Evolutionary conservation across 1,140 invertebrate genomes (phyloP), one percentile per base, ranked within the genome.

Genomic region (Piezodorus guildinii): DNA sequence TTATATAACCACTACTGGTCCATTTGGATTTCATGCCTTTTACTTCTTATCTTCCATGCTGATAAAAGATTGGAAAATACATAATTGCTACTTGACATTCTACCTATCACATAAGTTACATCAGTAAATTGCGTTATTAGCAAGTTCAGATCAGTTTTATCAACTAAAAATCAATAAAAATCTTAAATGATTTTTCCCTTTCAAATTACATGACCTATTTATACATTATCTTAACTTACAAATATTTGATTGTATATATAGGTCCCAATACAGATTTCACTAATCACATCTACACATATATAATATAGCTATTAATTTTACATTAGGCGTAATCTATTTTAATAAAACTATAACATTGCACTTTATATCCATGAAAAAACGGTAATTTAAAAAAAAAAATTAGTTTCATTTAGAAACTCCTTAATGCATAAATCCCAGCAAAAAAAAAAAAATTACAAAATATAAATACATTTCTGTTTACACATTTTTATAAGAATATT

Each of bases 221-320:
- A 17, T 60, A 34, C 59, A 39, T 39, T 21, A 19, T 19, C 23
- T 49, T 63, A 34, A 54, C 23, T 52, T 63, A 63, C n/a, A 63
- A 63, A 52, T 63, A 63, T 15, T 19, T 63, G 62, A 63, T 63
- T 63, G 62, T 63, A 43, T 43, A 63, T 54, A 63, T n/a, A 63
- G 25, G 51, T 49, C 45, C 51, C 62, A 49, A 49, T 52, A 63
- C 51, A 63, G 45, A 63, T 45, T 63, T 54, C 12, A 30, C 62
- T 63, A 63, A 63, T 30, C 62, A 63, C 25, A 25, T 52, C 62
- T 63, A 63, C 62, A 52, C 62, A 54, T 63, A 54, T 49, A 54
- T 30, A 3, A 21, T 43, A 23, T 19, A 45, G 45, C 59, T 43
- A 39, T 39, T 60, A 25, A 21, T 52, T 52, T 25, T n/a, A 58